These are phyloP conservation scores for Falco punctatus DNA, from an alignment of 2,113 vertebrate species.

Conservation along the genomic window DNA sequence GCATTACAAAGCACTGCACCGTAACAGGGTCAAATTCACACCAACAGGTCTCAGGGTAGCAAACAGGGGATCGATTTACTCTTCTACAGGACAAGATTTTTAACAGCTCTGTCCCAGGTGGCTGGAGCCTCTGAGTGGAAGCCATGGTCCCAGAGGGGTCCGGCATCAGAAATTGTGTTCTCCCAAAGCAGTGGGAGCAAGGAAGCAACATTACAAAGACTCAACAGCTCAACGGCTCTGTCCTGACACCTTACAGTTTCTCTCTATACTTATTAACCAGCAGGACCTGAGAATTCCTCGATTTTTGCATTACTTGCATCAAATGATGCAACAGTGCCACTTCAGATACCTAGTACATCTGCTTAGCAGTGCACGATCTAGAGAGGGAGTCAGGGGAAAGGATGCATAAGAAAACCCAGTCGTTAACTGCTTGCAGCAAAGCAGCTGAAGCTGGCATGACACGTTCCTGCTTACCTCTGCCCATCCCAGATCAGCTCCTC, in stretches of 20 bases:
- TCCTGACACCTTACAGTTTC: background rate
- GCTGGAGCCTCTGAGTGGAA: background rate
- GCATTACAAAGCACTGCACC: background rate
- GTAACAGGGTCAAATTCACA: background rate
- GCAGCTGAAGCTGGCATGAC: background rate
- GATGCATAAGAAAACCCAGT: background rate
- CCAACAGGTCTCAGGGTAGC: background rate
- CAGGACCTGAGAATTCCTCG: background rate
- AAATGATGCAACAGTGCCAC: background rate
- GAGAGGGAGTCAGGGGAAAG: background rate
- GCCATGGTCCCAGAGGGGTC: background rate
- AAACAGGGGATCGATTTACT: background rate
- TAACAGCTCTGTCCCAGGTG: background rate
- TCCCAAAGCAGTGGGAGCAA: background rate
- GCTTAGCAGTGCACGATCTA: background rate
- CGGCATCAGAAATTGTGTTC: background rate
- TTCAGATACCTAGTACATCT: background rate
- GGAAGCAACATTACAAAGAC: background rate
- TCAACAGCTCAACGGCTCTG: background rate
- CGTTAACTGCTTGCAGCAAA: background rate
- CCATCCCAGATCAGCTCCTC: background rate
- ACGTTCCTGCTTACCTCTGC: background rate
- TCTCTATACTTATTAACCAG: background rate
- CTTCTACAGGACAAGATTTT: background rate
- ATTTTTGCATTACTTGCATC: background rate